Evolutionary conservation across 2,888 invertebrate genomes (phyloP).

Genomic region (Nycteola revayana): DNA sequence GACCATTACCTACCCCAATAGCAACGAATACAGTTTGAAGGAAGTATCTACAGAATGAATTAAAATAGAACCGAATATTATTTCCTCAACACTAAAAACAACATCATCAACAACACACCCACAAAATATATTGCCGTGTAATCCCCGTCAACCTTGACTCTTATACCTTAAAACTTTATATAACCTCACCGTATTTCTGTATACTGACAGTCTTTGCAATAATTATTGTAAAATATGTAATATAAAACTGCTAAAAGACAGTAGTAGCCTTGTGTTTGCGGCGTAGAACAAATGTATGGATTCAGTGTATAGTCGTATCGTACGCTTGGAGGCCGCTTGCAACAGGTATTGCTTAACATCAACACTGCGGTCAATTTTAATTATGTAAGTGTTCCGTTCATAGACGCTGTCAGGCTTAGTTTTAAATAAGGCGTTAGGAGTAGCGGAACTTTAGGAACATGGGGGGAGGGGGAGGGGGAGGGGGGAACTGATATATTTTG

Average conservation of each 20-base stretch:
- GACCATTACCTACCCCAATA: no score
- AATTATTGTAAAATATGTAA: slow-evolving; percentile 23
- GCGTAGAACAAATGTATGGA: slow-evolving; percentile 25
- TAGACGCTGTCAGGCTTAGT: slow-evolving; percentile 7
- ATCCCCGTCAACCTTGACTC: slow-evolving; percentile 22
- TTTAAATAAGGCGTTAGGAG: no score
- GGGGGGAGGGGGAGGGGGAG: no score
- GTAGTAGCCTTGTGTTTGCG: slow-evolving; percentile 21
- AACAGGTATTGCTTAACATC: slow-evolving; percentile 40
- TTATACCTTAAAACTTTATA: slow-evolving; percentile 22
- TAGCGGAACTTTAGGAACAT: no score
- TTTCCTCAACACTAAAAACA: slow-evolving; percentile 9
- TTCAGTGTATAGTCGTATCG: slow-evolving; percentile 29
- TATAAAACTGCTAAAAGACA: slow-evolving; percentile 26
- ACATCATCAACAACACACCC: slow-evolving; percentile 11
- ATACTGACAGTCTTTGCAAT: slow-evolving; percentile 23
- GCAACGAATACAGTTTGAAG: no score
- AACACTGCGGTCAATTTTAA: slow-evolving; percentile 44
- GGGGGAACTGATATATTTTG: no score
- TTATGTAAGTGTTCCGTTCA: slow-evolving; percentile 44
- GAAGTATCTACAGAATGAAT: no score
- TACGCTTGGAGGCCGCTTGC: slow-evolving; percentile 42
- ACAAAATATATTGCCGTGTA: slow-evolving; percentile 12
- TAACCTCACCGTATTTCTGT: slow-evolving; percentile 18
- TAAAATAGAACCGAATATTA: no score